A percentile compares a stretch with the other conserved stretches of the same genome.
phyloP scores from a whole-genome alignment of 2,113 vertebrate genomes.

The Saccopteryx bilineata region DNA sequence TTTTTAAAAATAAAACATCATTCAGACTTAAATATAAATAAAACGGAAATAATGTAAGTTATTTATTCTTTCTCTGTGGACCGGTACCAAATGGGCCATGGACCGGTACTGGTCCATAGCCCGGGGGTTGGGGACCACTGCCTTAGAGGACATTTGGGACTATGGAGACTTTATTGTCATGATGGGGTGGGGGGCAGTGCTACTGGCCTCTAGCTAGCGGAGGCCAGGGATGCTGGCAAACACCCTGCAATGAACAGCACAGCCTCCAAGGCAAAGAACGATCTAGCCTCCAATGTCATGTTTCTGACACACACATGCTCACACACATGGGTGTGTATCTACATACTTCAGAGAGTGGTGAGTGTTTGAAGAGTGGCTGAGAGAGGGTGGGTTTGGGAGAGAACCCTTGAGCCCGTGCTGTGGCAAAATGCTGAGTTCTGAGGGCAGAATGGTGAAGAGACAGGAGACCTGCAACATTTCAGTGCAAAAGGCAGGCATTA shows the following conservation, averaged over 20 bases:
- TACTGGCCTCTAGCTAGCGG: not conserved
- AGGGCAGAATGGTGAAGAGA: not conserved
- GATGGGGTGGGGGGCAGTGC: not conserved
- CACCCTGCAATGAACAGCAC: not conserved
- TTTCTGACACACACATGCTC: not conserved
- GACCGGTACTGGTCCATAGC: too few species aligned
- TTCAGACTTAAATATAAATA: too few species aligned
- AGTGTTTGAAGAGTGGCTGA: not conserved
- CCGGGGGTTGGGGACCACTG: too few species aligned
- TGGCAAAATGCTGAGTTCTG: not conserved
- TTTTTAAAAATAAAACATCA: too few species aligned
- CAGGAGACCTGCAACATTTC: accelerated
- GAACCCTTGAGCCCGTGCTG: not conserved
- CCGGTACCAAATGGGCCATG: too few species aligned
- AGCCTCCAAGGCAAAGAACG: not conserved
- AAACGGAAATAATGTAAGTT: too few species aligned
- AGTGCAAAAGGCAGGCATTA: not conserved
- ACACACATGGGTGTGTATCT: accelerated
- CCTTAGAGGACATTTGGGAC: not conserved
- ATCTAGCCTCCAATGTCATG: not conserved
- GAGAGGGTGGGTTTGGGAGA: too few species aligned
- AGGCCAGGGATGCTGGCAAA: not conserved
- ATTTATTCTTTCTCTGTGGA: too few species aligned
- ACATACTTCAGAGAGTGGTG: not conserved
- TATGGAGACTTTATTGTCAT: not conserved